Evolutionary conservation across 2,113 vertebrate genomes (phyloP).

Genomic region (Myrmecobius fasciatus): DNA sequence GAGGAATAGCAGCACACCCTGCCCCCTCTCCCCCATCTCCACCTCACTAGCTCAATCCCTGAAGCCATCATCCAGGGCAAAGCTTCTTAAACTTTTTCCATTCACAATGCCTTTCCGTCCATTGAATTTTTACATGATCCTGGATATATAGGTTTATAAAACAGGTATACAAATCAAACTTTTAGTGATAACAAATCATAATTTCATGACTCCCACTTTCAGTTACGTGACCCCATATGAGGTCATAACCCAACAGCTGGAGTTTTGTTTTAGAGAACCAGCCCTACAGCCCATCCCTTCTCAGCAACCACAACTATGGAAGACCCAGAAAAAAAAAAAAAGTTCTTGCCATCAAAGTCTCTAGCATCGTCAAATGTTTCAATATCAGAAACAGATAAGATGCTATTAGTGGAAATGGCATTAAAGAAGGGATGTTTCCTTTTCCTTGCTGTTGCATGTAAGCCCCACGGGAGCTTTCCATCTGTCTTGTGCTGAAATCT

Average conservation of each 20-base stretch:
- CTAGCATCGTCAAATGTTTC: background rate
- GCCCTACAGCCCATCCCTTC: background rate
- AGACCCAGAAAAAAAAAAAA: background rate
- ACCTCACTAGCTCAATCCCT: background rate
- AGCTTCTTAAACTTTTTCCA: no score
- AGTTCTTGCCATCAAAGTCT: background rate
- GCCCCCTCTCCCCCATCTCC: accelerated
- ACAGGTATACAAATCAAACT: no score
- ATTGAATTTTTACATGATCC: no score
- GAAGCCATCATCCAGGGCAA: background rate
- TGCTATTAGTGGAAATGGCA: background rate
- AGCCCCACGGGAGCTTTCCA: background rate
- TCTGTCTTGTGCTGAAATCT: background rate
- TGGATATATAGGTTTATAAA: no score
- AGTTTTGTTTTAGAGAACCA: background rate
- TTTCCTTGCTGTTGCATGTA: background rate
- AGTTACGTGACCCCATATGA: no score
- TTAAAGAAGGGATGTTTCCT: background rate
- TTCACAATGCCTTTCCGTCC: no score
- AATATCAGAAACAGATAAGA: background rate
- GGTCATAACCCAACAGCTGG: no score
- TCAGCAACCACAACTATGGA: background rate
- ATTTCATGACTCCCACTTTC: no score
- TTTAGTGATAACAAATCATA: no score
- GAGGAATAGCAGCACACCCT: background rate